Evolutionary conservation across 2,888 invertebrate genomes (phyloP).

Genomic region (Plebejus argus): DNA sequence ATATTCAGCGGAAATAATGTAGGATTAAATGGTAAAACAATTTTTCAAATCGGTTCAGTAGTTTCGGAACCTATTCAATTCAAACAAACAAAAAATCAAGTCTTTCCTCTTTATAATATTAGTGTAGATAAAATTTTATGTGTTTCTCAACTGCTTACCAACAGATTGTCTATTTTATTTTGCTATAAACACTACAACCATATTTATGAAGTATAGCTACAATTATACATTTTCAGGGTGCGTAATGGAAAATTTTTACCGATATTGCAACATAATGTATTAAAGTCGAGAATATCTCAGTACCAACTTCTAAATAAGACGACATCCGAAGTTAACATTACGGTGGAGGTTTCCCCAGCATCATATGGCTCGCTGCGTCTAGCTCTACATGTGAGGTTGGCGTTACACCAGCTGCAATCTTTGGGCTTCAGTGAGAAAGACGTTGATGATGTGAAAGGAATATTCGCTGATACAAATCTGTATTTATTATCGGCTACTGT

Average conservation of each 20-base stretch:
- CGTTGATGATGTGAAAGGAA: conserved; percentile 97
- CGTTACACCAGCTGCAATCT: conserved; percentile 85
- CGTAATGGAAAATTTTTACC: conserved; percentile 88
- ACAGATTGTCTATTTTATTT: too few relatives aligned
- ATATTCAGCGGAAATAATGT: too few relatives aligned
- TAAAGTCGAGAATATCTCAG: conserved; percentile 89
- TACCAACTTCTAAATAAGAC: conserved; percentile 84
- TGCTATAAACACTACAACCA: too few relatives aligned
- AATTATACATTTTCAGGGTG: conserved; percentile 68
- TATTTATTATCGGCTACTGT: conserved; percentile 95
- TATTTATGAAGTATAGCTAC: not conserved
- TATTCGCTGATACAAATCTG: conserved; percentile 97
- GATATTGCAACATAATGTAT: conserved; percentile 89
- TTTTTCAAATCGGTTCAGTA: too few relatives aligned
- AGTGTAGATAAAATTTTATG: too few relatives aligned
- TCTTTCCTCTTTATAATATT: too few relatives aligned
- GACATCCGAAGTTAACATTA: conserved; percentile 83
- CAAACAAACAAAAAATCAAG: too few relatives aligned
- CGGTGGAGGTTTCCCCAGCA: conserved; percentile 86
- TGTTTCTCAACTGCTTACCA: too few relatives aligned
- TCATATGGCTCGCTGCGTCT: conserved; percentile 90
- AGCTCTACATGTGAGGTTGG: conserved; percentile 88
- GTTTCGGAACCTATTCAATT: too few relatives aligned
- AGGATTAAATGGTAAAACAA: too few relatives aligned
- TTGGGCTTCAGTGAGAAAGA: conserved; percentile 96